Evolutionary conservation across 2,797 vertebrate genomes (phyloP).

Genomic region (Cyclopterus lumpus): DNA sequence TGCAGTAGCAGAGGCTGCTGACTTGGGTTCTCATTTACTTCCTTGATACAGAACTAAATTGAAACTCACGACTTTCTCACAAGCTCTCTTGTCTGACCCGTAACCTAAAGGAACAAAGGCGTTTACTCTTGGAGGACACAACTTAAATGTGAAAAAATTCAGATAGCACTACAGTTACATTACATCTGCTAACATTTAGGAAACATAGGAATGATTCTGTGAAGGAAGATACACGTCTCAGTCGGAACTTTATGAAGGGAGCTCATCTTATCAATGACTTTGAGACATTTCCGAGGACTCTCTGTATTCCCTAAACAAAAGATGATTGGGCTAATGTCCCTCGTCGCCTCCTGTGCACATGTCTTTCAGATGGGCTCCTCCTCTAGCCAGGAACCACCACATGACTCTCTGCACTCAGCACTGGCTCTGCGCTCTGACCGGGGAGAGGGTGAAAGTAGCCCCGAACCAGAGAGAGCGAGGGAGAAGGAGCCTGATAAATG

Average conservation of each 20-base stretch:
- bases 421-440: constrained; percentile 59
- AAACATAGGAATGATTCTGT: constrained; percentile 25
- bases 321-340: constrained; percentile 65
- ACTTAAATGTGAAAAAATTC: constrained; percentile 1
- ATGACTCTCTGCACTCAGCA: constrained; percentile 77
- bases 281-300: constrained; percentile 72
- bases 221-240: constrained; percentile 41
- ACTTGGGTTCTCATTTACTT: constrained; percentile 17
- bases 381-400: constrained; percentile 74
- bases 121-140: not conserved
- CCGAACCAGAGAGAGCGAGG: constrained; percentile 65
- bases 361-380: constrained; percentile 72
- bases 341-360: constrained; percentile 67
- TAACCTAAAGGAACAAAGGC: constrained; percentile 14
- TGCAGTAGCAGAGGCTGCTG: not conserved
- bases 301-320: constrained; percentile 62
- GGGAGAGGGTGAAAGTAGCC: constrained; percentile 71
- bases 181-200: constrained; percentile 20
- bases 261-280: constrained; percentile 73
- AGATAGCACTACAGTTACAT: not conserved
- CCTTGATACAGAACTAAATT: constrained; percentile 28
- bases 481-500: constrained; percentile 75
- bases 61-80: constrained; percentile 40
- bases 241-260: constrained; percentile 44
- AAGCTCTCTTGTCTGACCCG: constrained; percentile 17